Evolutionary conservation across 2,797 vertebrate species (phyloP).

Genomic region (Chaunax sp.): DNA sequence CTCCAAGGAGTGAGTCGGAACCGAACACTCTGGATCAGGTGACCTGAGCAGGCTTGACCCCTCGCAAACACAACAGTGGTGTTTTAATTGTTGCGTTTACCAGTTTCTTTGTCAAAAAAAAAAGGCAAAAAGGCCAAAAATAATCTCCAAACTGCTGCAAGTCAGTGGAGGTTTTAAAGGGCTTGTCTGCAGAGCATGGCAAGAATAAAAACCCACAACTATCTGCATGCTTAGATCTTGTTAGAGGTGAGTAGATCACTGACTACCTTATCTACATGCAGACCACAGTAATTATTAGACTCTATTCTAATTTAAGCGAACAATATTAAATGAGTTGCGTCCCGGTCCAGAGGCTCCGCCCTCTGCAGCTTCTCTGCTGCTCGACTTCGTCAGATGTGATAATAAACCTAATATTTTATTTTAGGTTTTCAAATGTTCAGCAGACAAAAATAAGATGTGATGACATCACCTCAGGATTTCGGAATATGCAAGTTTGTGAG

Average conservation of each 20-base stretch:
- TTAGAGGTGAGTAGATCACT: not conserved
- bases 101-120: no score
- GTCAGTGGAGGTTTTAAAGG: not conserved
- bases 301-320: not conserved
- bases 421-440: not conserved
- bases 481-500: no score
- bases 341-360: no score
- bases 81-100: not conserved
- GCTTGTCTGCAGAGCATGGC: no score
- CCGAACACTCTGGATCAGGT: conserved; percentile 34
- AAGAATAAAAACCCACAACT: not conserved
- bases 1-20: conserved; percentile 10
- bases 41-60: not conserved
- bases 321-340: no score
- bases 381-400: not conserved
- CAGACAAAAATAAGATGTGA: not conserved
- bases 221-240: not conserved
- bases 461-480: not conserved
- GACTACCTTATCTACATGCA: not conserved
- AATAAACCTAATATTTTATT: not conserved
- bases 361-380: no score
- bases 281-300: not conserved
- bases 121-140: not conserved
- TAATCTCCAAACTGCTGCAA: not conserved
- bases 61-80: no score